These are phyloP conservation scores for Hapalemur alaotrensis DNA, from an alignment of 2,797 vertebrate genomes.

Conservation along the genomic window DNA sequence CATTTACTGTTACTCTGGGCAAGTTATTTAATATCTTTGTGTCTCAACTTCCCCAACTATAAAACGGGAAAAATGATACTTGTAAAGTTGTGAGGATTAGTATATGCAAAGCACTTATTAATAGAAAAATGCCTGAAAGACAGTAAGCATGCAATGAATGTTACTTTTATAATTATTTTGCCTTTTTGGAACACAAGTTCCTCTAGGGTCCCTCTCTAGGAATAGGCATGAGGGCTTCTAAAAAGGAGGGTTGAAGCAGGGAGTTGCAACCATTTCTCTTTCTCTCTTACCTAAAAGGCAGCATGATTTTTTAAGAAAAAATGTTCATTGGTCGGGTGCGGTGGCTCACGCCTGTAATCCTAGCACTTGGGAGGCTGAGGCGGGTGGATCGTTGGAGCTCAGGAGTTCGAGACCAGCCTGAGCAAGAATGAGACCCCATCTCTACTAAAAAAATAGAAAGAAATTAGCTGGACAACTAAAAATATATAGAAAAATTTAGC, in stretches of 20 bases:
- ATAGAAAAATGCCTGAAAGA: background rate
- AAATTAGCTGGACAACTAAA: too few relatives aligned
- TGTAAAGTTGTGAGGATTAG: background rate
- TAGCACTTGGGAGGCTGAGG: too few relatives aligned
- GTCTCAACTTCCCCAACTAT: background rate
- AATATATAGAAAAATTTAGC: too few relatives aligned
- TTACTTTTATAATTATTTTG: background rate
- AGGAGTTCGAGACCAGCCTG: too few relatives aligned
- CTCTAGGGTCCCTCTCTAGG: background rate
- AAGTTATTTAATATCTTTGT: background rate
- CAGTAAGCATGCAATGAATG: background rate
- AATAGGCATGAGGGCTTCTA: background rate
- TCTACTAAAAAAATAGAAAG: too few relatives aligned
- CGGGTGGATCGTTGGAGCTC: too few relatives aligned
- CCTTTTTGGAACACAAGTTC: background rate
- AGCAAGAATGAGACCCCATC: too few relatives aligned
- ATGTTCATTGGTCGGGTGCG: background rate
- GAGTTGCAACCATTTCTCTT: background rate
- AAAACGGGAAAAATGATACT: background rate
- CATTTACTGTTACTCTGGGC: background rate
- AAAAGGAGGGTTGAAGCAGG: background rate
- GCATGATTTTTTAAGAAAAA: background rate
- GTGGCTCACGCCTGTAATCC: too few relatives aligned
- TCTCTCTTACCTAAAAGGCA: background rate
- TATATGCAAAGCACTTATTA: background rate